Evolutionary conservation across 2,797 vertebrate genomes (phyloP).

Genomic region (Myotis daubentonii): DNA sequence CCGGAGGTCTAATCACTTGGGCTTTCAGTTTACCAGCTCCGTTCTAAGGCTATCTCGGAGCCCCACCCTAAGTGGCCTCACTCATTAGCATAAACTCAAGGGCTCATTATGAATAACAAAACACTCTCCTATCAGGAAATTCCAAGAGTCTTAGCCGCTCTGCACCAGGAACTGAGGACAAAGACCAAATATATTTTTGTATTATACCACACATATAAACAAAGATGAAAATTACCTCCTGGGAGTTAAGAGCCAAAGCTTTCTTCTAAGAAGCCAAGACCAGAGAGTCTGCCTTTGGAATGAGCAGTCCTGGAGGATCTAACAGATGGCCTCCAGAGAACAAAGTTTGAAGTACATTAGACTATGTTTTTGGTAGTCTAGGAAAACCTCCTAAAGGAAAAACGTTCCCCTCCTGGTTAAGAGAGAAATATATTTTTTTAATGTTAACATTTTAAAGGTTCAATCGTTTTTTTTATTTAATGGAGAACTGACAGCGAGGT

Average conservation of each 20-base stretch:
- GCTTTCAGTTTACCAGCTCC: not conserved
- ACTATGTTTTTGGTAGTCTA: not conserved
- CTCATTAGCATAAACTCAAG: not conserved
- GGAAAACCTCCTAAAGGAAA: not conserved
- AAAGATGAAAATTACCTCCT: not conserved
- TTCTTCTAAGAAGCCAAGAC: not conserved
- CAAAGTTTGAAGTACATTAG: not conserved
- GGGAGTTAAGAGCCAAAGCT: not conserved
- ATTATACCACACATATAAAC: not conserved
- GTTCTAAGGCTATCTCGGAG: not conserved
- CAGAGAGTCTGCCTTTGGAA: not conserved
- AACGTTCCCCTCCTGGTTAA: not conserved
- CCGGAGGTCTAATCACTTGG: not conserved
- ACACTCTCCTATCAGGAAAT: not conserved
- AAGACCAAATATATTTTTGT: not conserved
- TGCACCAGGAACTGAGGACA: not conserved
- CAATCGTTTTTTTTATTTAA: not conserved
- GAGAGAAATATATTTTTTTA: not conserved
- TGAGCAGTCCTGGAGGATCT: not conserved
- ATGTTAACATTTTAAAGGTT: not conserved
- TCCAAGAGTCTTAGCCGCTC: not conserved
- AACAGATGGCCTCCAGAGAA: not conserved
- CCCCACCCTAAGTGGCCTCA: not conserved
- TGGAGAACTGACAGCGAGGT: not conserved
- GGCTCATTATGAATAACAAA: not conserved